Evolutionary conservation across 2,888 invertebrate species (phyloP).

Genomic region (Onchidella celtica): DNA sequence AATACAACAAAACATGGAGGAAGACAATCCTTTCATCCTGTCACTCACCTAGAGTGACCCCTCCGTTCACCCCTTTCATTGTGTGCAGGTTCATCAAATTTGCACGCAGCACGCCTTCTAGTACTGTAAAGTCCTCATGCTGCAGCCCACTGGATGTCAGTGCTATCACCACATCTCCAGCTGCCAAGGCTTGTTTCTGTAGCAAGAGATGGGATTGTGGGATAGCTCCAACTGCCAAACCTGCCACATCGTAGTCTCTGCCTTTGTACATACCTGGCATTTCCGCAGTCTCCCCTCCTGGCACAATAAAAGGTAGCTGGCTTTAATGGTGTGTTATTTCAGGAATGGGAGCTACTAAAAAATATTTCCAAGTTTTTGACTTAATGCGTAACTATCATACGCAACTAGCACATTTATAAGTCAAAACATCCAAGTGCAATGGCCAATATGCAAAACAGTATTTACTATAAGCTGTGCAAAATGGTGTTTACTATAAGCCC

Average conservation of each 20-base stretch:
- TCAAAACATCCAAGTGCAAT: too few species aligned
- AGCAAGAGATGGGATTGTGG: conserved; percentile 88
- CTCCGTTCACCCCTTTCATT: conserved; percentile 41
- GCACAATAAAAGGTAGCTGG: too few species aligned
- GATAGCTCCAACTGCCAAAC: conserved; percentile 96
- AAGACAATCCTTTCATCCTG: too few species aligned
- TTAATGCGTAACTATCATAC: too few species aligned
- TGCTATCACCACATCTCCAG: conserved; percentile 93
- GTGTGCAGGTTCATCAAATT: conserved; percentile 6
- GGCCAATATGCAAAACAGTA: too few species aligned
- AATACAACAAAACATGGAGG: too few species aligned
- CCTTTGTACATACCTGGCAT: conserved; percentile 91
- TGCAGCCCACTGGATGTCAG: conserved; percentile 94
- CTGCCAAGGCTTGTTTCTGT: conserved; percentile 87
- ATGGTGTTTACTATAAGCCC: too few species aligned
- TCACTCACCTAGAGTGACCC: conserved; percentile 26
- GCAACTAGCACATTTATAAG: too few species aligned
- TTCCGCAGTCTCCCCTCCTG: conserved; percentile 94
- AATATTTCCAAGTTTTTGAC: too few species aligned
- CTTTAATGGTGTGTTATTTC: too few species aligned
- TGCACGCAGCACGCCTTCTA: conserved; percentile 25
- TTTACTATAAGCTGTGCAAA: too few species aligned
- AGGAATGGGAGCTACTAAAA: too few species aligned
- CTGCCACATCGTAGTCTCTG: conserved; percentile 96
- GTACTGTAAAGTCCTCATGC: conserved; percentile 38